Evolutionary conservation across 2,113 vertebrate genomes (phyloP).

Genomic region (Gobio gobio): DNA sequence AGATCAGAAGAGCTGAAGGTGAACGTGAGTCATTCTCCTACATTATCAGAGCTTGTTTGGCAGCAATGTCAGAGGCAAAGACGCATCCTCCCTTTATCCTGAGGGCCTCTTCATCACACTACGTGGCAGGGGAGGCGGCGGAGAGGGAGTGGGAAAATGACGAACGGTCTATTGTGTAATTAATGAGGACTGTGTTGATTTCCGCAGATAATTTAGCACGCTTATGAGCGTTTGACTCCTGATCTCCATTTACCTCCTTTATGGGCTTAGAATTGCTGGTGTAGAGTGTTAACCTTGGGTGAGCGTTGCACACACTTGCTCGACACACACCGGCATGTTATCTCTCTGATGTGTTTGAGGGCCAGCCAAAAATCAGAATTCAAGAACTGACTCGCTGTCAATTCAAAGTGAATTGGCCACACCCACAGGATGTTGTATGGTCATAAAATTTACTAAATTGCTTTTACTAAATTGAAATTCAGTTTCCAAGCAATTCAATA

Average conservation of each 20-base stretch:
- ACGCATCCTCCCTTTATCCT: conserved; percentile 77
- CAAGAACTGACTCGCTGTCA: background rate
- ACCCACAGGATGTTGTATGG: background rate
- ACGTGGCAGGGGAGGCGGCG: conserved; percentile 59
- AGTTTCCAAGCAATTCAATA: background rate
- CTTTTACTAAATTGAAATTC: no score
- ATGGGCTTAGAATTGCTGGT: conserved; percentile 70
- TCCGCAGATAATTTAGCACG: conserved; percentile 79
- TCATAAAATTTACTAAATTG: no score
- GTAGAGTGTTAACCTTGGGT: conserved; percentile 77
- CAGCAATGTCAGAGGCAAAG: conserved; percentile 80
- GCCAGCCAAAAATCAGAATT: background rate
- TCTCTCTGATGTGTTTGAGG: conserved; percentile 45
- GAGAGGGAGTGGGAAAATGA: conserved; percentile 67
- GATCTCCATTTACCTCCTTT: conserved; percentile 80
- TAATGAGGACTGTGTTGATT: conserved; percentile 80
- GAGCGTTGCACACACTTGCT: conserved; percentile 56
- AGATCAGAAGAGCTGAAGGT: conserved; percentile 72
- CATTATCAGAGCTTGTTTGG: conserved; percentile 75
- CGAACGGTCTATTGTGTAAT: conserved; percentile 80
- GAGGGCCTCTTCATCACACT: conserved; percentile 68
- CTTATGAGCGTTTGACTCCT: conserved; percentile 77
- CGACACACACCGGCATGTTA: background rate
- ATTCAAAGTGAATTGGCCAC: background rate
- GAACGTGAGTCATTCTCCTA: conserved; percentile 74